A percentile compares a stretch with the other conserved stretches of the same genome.
These are phyloP conservation scores for Thalpophila matura DNA, from an alignment of 2,888 invertebrate genomes.

Conservation along the genomic window DNA sequence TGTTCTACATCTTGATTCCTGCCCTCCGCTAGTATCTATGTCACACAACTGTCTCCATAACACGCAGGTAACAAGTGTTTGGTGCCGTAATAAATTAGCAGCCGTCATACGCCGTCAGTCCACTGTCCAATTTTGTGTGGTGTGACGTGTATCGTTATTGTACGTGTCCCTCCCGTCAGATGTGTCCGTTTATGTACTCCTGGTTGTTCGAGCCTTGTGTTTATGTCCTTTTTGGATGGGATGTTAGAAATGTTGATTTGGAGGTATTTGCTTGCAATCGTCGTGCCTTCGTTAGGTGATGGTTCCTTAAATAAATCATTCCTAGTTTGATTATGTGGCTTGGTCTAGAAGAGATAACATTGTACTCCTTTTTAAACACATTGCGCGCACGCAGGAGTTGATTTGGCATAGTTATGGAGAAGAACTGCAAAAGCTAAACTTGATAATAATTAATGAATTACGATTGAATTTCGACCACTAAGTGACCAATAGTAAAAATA, in stretches of 20 bases:
- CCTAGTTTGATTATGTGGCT: no score
- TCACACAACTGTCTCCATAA: slow-evolving; percentile 22
- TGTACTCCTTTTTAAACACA: no score
- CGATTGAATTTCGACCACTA: no score
- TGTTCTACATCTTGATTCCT: neutral
- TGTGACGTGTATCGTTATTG: slow-evolving; percentile 36
- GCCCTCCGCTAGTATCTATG: neutral
- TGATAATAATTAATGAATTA: no score
- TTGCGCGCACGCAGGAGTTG: no score
- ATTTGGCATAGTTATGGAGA: no score
- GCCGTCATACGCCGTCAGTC: slow-evolving; percentile 56
- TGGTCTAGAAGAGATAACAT: no score
- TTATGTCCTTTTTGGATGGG: neutral
- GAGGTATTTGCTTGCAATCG: neutral
- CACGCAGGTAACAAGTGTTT: slow-evolving; percentile 34
- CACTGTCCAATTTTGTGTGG: slow-evolving; percentile 55
- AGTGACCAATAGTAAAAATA: no score
- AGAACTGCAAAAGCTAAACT: no score
- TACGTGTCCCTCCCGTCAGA: slow-evolving; percentile 10
- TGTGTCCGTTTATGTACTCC: slow-evolving; percentile 17
- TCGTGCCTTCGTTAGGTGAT: no score
- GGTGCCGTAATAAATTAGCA: slow-evolving; percentile 53
- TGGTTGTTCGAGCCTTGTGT: slow-evolving; percentile 11
- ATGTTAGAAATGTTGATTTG: neutral
- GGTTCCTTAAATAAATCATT: no score